phyloP scores from a whole-genome alignment of 1,140 invertebrate species.

The Drosophila albomicans region DNA sequence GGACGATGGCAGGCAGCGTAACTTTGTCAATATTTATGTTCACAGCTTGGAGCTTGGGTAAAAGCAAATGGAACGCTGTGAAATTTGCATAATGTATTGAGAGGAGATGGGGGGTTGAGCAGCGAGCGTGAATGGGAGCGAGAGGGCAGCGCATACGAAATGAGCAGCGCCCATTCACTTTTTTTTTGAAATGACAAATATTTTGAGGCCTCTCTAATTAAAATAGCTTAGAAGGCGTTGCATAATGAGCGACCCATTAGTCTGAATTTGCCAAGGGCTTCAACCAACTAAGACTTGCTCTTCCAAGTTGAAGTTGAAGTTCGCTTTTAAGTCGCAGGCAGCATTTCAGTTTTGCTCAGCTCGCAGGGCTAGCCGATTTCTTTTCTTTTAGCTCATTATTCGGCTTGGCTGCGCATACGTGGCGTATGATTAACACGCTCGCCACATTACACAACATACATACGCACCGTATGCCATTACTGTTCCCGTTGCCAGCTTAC shows the following conservation, averaged over 20 bases:
- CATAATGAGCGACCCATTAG: conserved; percentile 47
- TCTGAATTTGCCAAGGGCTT: conserved; percentile 4
- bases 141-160: conserved; percentile 27
- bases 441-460: conserved; percentile 54
- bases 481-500: conserved; percentile 33
- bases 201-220: conserved; percentile 62
- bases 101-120: not conserved
- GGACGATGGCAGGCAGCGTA: conserved; percentile 3
- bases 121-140: too few relatives aligned
- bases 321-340: not conserved
- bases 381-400: conserved; percentile 52
- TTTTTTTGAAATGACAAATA: conserved; percentile 36
- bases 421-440: conserved; percentile 69
- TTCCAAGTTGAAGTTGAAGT: not conserved
- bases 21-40: conserved; percentile 64
- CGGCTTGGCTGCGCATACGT: conserved; percentile 57
- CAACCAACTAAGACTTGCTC: not conserved
- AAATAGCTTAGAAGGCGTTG: conserved; percentile 41
- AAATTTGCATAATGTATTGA: conserved; percentile 69
- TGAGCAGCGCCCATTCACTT: conserved; percentile 12
- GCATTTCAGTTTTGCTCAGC: too few relatives aligned
- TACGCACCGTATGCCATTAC: conserved; percentile 52
- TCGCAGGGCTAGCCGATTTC: not conserved
- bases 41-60: conserved; percentile 24
- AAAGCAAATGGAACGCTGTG: conserved; percentile 27